Base-by-base conservation (phyloP, 2,113 vertebrate species). In the Aegotheles bennettii region DNA sequence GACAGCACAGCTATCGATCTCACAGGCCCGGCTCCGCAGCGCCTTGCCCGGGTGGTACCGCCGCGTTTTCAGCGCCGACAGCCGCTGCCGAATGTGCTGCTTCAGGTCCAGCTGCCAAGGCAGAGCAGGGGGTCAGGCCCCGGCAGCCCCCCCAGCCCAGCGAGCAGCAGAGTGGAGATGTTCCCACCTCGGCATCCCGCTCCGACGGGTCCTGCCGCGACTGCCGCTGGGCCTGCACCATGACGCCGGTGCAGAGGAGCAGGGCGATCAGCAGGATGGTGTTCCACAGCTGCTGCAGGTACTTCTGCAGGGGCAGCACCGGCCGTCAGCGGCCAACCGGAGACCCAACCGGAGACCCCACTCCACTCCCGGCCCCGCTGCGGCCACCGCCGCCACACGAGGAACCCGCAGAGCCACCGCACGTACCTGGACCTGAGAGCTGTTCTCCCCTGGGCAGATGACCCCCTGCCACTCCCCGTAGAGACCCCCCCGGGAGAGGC, bases 271-370 rank as follows among this genome's bases (percentile, higher is more conserved):
- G 97, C 87, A 99, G 97, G 93, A 99, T 99, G 8, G 99, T 99
- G 63, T 99, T 99, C 99, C 99, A 99, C 83, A 99, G 98, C 98
- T 99, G 98, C 98, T 99, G 99, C 90, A 99, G 98, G 84, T 99
- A 99, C 92, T 99, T 99, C 99, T 99, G 95, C 42, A 40, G 67
- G 88, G n/a, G 54, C 69, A 71, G 79, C 1, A 2, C 36, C 9
- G 65, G 36, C 9, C 2, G 20, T 90, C 65, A 82, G 35, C 45
- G 31, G 16, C 0, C 0, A 51, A 50, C 12, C 1, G 4, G n/a
- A 70, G n/a, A 31, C 17, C 35, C n/a, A n/a, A n/a, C n/a, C n/a
- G n/a, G n/a, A n/a, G n/a, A n/a, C n/a, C 40, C 56, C 0, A 0
- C 19, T 43, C 45, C 1, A 0, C 28, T 51, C 65, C 43, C 15